Conservation (phyloP, 2,888 invertebrate species). For the Phengaris arion region DNA sequence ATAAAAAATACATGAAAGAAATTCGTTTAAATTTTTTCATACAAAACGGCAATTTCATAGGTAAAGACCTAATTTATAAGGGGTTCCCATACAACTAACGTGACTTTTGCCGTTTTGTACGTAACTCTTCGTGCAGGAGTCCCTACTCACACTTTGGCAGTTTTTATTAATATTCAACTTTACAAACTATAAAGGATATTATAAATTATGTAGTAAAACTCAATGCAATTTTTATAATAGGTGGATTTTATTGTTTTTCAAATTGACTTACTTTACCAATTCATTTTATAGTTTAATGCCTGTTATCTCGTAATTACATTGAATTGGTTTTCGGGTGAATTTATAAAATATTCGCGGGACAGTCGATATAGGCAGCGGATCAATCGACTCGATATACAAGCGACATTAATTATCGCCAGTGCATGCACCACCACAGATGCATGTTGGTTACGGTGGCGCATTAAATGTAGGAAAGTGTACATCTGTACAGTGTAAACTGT, state of each 20-base stretch:
- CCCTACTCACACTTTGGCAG: too few relatives aligned
- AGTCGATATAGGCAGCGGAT: slow-evolving; percentile 6
- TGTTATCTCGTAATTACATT: slow-evolving; percentile 16
- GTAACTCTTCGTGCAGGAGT: too few relatives aligned
- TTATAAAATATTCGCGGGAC: slow-evolving; percentile 23
- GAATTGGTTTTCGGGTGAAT: slow-evolving; percentile 15
- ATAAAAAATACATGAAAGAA: too few relatives aligned
- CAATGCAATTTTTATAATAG: not conserved
- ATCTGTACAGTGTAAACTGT: not conserved
- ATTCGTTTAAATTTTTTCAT: too few relatives aligned
- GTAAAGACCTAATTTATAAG: too few relatives aligned
- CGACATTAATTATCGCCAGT: slow-evolving; percentile 11
- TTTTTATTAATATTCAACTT: too few relatives aligned
- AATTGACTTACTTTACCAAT: slow-evolving; percentile 13
- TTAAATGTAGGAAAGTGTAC: not conserved
- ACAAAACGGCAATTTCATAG: too few relatives aligned
- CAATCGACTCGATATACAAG: slow-evolving; percentile 2
- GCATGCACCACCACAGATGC: not conserved
- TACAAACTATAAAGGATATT: too few relatives aligned
- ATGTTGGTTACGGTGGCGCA: not conserved
- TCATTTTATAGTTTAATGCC: slow-evolving; percentile 13
- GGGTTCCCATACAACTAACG: too few relatives aligned
- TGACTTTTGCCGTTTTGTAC: too few relatives aligned
- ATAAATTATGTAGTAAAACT: not conserved
- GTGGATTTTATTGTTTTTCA: slow-evolving; percentile 26